Percentiles rank a stretch among this genome's conserved stretches.
These are phyloP conservation scores for Dendrolimus houi DNA, from an alignment of 2,888 invertebrate genomes.

Conservation along the genomic window DNA sequence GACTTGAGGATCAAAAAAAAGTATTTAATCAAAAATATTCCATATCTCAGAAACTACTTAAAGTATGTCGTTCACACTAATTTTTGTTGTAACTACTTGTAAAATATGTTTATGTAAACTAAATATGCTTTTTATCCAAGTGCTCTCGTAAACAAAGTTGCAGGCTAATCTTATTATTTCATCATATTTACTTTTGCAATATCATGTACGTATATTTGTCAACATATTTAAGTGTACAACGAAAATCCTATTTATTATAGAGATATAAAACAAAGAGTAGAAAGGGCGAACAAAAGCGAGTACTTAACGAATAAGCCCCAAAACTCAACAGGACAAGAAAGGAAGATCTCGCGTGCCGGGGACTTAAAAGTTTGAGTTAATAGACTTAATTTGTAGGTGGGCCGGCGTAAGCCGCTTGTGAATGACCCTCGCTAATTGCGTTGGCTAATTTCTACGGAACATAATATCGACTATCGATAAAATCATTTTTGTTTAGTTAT, in stretches of 20 bases:
- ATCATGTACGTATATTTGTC: too few species aligned
- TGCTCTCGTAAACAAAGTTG: too few species aligned
- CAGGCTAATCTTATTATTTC: too few species aligned
- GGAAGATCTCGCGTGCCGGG: constrained; percentile 67
- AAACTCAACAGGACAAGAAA: constrained; percentile 64
- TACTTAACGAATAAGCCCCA: constrained; percentile 70
- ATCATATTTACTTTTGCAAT: too few species aligned
- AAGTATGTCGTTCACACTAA: too few species aligned
- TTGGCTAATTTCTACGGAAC: constrained; percentile 20
- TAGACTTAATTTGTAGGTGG: constrained; percentile 74
- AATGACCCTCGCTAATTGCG: constrained; percentile 52
- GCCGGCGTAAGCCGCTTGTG: constrained; percentile 60
- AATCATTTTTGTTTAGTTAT: neutral
- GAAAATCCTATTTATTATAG: constrained; percentile 45
- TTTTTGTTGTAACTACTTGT: too few species aligned
- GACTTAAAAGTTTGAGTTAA: constrained; percentile 73
- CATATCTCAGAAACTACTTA: too few species aligned
- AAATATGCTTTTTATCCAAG: too few species aligned
- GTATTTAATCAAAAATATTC: too few species aligned
- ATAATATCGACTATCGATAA: constrained; percentile 41
- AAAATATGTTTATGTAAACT: too few species aligned
- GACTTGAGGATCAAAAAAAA: too few species aligned
- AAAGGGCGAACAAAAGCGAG: constrained; percentile 52
- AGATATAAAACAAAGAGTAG: constrained; percentile 60
- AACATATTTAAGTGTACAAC: constrained; percentile 1